Conservation (phyloP, 2,797 vertebrate species). For the Poeciliopsis gracilis region DNA sequence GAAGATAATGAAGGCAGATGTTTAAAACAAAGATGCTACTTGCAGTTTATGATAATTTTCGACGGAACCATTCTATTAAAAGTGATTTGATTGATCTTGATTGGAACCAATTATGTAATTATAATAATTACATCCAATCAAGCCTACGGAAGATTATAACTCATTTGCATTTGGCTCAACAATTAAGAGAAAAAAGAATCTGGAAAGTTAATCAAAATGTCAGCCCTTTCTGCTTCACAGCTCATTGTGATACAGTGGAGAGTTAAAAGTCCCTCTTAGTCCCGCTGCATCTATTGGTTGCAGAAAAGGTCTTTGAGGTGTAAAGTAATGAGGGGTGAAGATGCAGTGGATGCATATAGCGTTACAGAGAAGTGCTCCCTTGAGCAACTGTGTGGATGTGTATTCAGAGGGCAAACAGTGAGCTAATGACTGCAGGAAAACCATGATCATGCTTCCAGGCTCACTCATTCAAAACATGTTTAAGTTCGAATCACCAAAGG, state of each 20-base stretch:
- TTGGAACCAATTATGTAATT: background rate
- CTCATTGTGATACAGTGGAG: slow-evolving; percentile 63
- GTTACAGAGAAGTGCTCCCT: slow-evolving; percentile 84
- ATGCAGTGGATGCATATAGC: slow-evolving; percentile 86
- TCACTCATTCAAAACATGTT: slow-evolving; percentile 20
- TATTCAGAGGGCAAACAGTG: slow-evolving; percentile 75
- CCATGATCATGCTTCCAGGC: slow-evolving; percentile 31
- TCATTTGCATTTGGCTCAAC: background rate
- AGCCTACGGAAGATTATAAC: background rate
- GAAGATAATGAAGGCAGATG: background rate
- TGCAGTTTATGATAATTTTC: background rate
- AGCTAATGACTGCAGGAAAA: slow-evolving; percentile 54
- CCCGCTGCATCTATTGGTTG: slow-evolving; percentile 65
- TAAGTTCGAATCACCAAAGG: background rate
- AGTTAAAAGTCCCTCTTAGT: slow-evolving; percentile 63
- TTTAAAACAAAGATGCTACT: slow-evolving; percentile 1
- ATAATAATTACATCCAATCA: background rate
- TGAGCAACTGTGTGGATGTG: slow-evolving; percentile 69
- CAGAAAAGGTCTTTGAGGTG: slow-evolving; percentile 77
- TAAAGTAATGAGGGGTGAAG: slow-evolving; percentile 81
- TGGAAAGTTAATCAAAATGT: slow-evolving; percentile 15
- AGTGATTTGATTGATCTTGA: background rate
- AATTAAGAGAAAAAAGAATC: background rate
- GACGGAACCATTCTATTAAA: background rate
- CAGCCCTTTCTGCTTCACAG: slow-evolving; percentile 24